Evolutionary conservation across 53 echinoderm and acorn worm genomes (phyloP).

Genomic region (Holothuria scabra): DNA sequence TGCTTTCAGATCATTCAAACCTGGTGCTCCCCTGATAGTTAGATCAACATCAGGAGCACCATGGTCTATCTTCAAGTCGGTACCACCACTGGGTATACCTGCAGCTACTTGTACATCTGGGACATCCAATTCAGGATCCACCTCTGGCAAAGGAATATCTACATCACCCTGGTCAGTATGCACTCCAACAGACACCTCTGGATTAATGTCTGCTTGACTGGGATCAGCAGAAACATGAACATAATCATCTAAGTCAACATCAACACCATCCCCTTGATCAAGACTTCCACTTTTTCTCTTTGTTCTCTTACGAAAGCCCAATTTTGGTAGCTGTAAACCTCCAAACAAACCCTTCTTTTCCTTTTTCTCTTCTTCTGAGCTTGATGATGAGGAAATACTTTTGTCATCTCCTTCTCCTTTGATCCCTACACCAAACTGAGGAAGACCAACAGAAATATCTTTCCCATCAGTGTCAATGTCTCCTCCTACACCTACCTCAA

Average conservation of each 20-base stretch:
- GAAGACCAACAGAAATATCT: not conserved
- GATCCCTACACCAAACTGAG: not conserved
- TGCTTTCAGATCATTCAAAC: not conserved
- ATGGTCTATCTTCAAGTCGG: not conserved
- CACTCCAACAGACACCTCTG: too few relatives aligned
- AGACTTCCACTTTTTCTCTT: not conserved
- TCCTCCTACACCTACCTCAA: not conserved
- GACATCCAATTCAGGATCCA: too few relatives aligned
- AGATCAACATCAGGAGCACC: constrained; percentile 41
- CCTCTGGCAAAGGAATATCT: too few relatives aligned
- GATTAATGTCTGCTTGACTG: too few relatives aligned
- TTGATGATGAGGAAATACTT: not conserved
- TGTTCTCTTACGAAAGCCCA: not conserved
- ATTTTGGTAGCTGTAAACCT: not conserved
- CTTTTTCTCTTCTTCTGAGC: not conserved
- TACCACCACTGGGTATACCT: too few relatives aligned
- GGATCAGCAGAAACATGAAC: too few relatives aligned
- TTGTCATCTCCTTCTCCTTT: not conserved
- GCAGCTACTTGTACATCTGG: too few relatives aligned
- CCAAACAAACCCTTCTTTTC: constrained; percentile 13
- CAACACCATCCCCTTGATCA: too few relatives aligned
- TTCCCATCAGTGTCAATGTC: not conserved
- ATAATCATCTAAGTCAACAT: too few relatives aligned
- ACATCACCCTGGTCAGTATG: too few relatives aligned
- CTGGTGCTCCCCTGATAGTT: constrained; percentile 26